phyloP scores from a whole-genome alignment of 1,140 invertebrate species.

The Rhagoletis pomonella region DNA sequence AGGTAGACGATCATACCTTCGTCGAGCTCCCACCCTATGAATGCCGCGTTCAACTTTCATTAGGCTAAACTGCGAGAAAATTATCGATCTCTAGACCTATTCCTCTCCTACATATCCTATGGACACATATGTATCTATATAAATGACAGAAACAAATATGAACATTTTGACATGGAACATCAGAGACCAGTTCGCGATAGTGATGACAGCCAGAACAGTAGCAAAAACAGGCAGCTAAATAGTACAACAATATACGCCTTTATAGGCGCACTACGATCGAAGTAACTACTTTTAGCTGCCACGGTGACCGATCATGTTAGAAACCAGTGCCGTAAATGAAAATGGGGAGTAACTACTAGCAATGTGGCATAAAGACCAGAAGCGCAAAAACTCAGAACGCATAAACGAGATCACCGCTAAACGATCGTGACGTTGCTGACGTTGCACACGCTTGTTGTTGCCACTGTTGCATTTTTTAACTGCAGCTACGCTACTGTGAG shows the following conservation, averaged over 20 bases:
- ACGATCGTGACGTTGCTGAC: constrained; percentile 31
- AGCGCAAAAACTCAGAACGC: constrained; percentile 66
- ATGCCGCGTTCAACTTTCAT: no score
- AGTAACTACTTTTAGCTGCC: background rate
- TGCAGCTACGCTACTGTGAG: background rate
- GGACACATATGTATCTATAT: no score
- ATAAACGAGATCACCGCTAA: constrained; percentile 67
- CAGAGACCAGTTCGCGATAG: background rate
- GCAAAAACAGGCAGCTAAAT: background rate
- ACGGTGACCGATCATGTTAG: background rate
- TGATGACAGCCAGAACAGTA: constrained; percentile 22
- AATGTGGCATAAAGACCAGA: constrained; percentile 66
- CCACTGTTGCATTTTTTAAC: constrained; percentile 40
- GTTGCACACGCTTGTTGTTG: constrained; percentile 39
- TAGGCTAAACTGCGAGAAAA: no score
- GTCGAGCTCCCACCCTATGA: no score
- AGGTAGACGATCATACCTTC: no score
- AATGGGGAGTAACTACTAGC: background rate
- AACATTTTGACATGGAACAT: background rate
- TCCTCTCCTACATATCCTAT: no score
- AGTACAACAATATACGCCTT: background rate
- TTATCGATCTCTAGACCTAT: no score
- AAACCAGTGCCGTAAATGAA: background rate
- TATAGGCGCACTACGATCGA: background rate
- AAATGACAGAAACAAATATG: background rate